These are phyloP conservation scores for Drosophila mayaguana DNA, from an alignment of 2,888 invertebrate species.

Conservation along the genomic window DNA sequence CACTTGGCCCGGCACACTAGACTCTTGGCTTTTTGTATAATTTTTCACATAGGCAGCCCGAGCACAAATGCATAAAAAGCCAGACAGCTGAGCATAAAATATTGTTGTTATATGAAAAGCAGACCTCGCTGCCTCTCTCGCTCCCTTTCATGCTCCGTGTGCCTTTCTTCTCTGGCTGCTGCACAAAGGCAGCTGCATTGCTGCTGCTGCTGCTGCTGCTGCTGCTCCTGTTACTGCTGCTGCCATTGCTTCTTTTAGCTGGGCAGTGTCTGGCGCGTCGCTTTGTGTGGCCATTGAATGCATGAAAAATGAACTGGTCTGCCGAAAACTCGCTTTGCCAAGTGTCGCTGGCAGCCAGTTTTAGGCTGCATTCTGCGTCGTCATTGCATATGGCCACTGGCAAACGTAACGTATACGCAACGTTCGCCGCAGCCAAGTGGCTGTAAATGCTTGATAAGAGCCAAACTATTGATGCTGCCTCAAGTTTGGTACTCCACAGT, in stretches of 20 bases:
- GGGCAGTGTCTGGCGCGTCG: constrained; percentile 67
- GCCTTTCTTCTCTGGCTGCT: neutral
- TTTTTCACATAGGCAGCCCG: constrained; percentile 78
- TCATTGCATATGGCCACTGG: constrained; percentile 56
- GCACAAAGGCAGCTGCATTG: constrained; percentile 63
- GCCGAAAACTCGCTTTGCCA: constrained; percentile 58
- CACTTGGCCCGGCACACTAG: constrained; percentile 61
- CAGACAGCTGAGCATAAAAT: constrained; percentile 81
- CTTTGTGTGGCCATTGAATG: constrained; percentile 72
- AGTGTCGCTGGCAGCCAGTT: constrained; percentile 69
- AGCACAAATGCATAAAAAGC: constrained; percentile 80
- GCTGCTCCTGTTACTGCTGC: constrained; percentile 27
- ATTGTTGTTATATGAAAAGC: constrained; percentile 81
- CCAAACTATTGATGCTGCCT: constrained; percentile 61
- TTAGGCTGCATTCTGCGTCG: constrained; percentile 75
- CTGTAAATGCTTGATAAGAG: constrained; percentile 76
- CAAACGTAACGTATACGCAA: constrained; percentile 67
- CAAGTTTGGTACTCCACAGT: constrained; percentile 31
- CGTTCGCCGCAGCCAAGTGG: constrained; percentile 49
- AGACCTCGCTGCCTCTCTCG: constrained; percentile 30
- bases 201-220: constrained; percentile 52
- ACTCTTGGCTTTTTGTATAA: constrained; percentile 71
- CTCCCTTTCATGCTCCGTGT: neutral
- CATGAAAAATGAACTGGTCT: constrained; percentile 75
- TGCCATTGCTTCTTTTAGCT: constrained; percentile 25